Base-by-base conservation (phyloP, 2,888 invertebrate genomes). In the Vesta saturnalis region DNA sequence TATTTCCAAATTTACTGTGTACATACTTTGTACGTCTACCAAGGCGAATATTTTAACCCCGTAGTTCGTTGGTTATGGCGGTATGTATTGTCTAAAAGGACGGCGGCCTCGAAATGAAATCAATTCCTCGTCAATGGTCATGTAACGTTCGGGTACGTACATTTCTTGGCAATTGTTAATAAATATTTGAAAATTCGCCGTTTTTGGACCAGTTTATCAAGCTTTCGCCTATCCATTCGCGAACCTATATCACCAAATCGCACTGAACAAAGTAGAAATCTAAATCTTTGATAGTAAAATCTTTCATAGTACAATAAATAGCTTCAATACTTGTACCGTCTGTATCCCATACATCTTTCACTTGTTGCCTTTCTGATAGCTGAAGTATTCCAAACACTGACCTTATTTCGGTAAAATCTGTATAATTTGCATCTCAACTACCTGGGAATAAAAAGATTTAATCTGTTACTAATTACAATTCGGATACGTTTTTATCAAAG, bases 381-480 rank as follows among this genome's bases (percentile, higher is more conserved):
- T 76, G 75, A 21, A 78, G 61, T 46, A 76, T 60, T 12, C 76
- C 73, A 69, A 76, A 75, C 47, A 76, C 72, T 39, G 70, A 73
- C 56, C 70, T 73, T 19, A 74, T 47, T 71, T 77, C 73, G 54
- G 61, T 69, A 30, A 61, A 47, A 73, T 75, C 71, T 19, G 74
- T 77, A 16, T n/a, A n/a, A n/a, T 23, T n/a, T n/a, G n/a, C n/a
- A n/a, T n/a, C n/a, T n/a, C n/a, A n/a, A n/a, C n/a, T n/a, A n/a
- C n/a, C n/a, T n/a, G n/a, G n/a, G n/a, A n/a, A n/a, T n/a, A n/a
- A n/a, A n/a, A n/a, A n/a, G n/a, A n/a, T n/a, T n/a, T n/a, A n/a
- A n/a, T n/a, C n/a, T n/a, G n/a, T n/a, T n/a, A n/a, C n/a, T n/a
- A n/a, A n/a, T n/a, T n/a, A n/a, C n/a, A n/a, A n/a, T n/a, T n/a